Conservation (phyloP, 1,140 invertebrate genomes). For the Cyrtorhinus lividipennis region DNA sequence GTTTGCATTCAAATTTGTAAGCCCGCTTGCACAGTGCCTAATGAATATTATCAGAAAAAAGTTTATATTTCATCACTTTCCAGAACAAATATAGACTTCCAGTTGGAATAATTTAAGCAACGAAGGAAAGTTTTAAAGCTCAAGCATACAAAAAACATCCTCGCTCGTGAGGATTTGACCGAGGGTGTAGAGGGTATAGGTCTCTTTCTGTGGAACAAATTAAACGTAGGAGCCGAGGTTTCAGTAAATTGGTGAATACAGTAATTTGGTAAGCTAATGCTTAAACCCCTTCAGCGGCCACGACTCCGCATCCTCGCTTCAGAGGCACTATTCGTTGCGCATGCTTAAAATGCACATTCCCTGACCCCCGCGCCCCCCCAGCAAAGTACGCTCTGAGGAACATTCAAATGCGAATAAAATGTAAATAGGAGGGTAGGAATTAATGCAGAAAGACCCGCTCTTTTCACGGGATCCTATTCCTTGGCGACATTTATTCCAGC, state of each 20-base stretch:
- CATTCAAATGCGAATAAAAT: slow-evolving; percentile 19
- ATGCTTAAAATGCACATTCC: slow-evolving; percentile 20
- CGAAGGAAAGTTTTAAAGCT: no score
- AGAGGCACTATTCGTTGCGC: neutral
- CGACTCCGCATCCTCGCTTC: neutral
- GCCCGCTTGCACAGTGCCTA: no score
- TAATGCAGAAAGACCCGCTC: slow-evolving; percentile 1
- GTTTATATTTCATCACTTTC: no score
- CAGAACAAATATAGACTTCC: no score
- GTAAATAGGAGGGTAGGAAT: slow-evolving; percentile 13
- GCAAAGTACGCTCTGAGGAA: slow-evolving; percentile 16
- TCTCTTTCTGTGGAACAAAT: neutral
- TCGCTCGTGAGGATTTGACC: no score
- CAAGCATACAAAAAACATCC: no score
- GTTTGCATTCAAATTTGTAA: no score
- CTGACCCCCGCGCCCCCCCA: neutral
- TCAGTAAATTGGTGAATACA: slow-evolving; percentile 19
- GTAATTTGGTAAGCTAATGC: slow-evolving; percentile 21
- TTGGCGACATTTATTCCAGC: slow-evolving; percentile 12
- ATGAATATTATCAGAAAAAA: no score
- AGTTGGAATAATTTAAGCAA: no score
- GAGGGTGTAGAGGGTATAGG: neutral
- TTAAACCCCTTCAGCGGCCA: neutral
- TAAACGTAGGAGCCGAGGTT: slow-evolving; percentile 7
- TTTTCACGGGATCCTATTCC: slow-evolving; percentile 5